Conservation (phyloP, 1,140 invertebrate species). For the Ostrea edulis region DNA sequence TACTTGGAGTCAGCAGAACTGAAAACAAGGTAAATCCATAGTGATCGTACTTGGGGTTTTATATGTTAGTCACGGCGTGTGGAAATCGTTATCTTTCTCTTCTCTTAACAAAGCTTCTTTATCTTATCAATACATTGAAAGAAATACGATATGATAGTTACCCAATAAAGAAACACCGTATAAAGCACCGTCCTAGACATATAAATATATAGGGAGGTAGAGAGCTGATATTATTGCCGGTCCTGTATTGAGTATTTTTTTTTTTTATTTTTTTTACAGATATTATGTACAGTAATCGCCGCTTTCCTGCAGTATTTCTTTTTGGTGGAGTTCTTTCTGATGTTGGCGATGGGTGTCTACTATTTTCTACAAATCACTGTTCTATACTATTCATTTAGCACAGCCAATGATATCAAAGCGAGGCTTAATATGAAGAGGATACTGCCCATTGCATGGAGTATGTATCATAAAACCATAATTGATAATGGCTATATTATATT, state of each 20-base stretch:
- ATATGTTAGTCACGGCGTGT: too few species aligned
- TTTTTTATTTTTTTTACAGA: not conserved
- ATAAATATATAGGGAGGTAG: too few species aligned
- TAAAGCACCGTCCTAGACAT: too few species aligned
- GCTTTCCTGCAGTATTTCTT: slow-evolving; percentile 44
- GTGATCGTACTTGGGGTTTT: too few species aligned
- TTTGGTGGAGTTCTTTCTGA: slow-evolving; percentile 43
- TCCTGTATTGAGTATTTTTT: too few species aligned
- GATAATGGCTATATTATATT: not conserved
- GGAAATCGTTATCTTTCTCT: too few species aligned
- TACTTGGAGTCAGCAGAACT: slow-evolving; percentile 25
- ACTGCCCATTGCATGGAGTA: slow-evolving; percentile 35
- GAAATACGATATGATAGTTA: too few species aligned
- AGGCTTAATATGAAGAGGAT: slow-evolving; percentile 34
- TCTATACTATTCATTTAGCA: slow-evolving; percentile 3
- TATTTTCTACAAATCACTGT: slow-evolving; percentile 38
- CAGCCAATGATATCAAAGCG: slow-evolving; percentile 31
- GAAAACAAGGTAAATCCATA: slow-evolving; percentile 22
- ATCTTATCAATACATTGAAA: too few species aligned
- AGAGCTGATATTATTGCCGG: too few species aligned
- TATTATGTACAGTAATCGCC: slow-evolving; percentile 38
- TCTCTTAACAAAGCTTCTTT: too few species aligned
- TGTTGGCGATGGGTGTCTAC: slow-evolving; percentile 39
- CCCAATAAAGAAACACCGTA: too few species aligned
- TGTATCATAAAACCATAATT: not conserved